Evolutionary conservation across 2,113 vertebrate genomes (phyloP).

Genomic region (Bambusicola thoracicus): DNA sequence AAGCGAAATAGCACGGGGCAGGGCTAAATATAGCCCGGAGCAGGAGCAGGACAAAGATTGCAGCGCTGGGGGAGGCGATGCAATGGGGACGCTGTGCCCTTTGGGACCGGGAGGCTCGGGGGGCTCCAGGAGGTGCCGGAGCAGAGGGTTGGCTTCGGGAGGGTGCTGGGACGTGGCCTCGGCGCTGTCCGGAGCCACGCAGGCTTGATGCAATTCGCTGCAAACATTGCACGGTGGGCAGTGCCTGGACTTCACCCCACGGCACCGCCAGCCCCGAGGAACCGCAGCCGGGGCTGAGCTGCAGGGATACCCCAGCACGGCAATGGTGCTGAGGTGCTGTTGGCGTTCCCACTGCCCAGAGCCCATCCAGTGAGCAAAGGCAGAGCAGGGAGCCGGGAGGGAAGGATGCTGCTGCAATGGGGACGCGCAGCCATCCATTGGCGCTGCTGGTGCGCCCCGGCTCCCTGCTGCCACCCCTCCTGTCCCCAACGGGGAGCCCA

Average conservation of each 20-base stretch:
- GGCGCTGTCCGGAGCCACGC: neutral
- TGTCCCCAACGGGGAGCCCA: neutral
- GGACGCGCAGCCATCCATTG: neutral
- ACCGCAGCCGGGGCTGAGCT: neutral
- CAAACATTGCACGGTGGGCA: neutral
- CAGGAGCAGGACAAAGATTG: slow-evolving; percentile 21
- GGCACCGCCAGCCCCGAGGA: too few species aligned
- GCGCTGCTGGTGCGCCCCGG: neutral
- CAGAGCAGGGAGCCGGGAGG: neutral
- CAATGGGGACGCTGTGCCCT: accelerated
- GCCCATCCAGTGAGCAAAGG: too few species aligned
- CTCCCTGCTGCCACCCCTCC: neutral
- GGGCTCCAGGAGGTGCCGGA: slow-evolving; percentile 34
- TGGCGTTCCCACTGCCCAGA: too few species aligned
- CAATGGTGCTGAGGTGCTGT: neutral
- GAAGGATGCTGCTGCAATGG: neutral
- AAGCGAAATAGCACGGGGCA: slow-evolving; percentile 33
- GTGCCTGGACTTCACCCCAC: too few species aligned
- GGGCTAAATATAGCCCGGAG: slow-evolving; percentile 76
- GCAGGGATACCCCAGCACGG: accelerated
- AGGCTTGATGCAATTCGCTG: accelerated
- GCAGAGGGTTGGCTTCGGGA: accelerated
- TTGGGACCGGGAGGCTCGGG: accelerated
- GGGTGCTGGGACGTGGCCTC: accelerated
- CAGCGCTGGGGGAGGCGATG: neutral